Evolutionary conservation across 2,888 invertebrate genomes (phyloP), one percentile per base, ranked within the genome.

Genomic region (Timandra comae): DNA sequence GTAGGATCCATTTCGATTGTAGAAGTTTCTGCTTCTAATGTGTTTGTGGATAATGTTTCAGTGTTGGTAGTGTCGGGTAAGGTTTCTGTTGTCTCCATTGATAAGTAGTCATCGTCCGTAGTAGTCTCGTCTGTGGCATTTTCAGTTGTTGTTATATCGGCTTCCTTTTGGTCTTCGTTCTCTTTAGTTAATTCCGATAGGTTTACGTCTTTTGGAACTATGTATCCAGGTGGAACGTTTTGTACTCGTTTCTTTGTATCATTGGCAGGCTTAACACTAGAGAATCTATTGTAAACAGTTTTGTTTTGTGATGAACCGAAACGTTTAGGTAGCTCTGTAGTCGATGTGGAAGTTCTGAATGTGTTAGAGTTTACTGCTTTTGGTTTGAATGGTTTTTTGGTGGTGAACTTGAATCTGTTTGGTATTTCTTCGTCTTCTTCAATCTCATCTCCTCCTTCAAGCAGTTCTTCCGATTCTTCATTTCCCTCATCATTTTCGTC

Each of bases 161-260:
- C 63, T 10, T 72, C 68, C 22, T 38, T 46, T 4, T 38, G 49
- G 23, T 63, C 62, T 29, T 43, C 46, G 21, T 58, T 52, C 6
- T 42, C 40, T 38, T 47, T 45, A 26, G 47, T 52, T 30, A 20
- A 36, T 41, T 28, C 49, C 35, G 29, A 48, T 11, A 29, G 27
- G 1, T 39, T 30, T 10, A 37, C 12, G 40, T 23, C 39, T 1
- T 58, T 59, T 29, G 73, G 60, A 25, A 44, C 41, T 33, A 53
- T 71, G 31, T 84, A 84, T 12, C 80, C 85, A 28, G 67, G 52
- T 7, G 84, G 82, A 7, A 85, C 74, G 45, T 85, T 85, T 57
- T 78, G 79, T 1, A 82, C 77, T 7, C 85, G 70, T 46, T 75
- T 84, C 24, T 78, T 79, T 6, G 59, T 65, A 31, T 72, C 70